Conservation (phyloP, 1,140 invertebrate genomes). For the Teleogryllus occipitalis region DNA sequence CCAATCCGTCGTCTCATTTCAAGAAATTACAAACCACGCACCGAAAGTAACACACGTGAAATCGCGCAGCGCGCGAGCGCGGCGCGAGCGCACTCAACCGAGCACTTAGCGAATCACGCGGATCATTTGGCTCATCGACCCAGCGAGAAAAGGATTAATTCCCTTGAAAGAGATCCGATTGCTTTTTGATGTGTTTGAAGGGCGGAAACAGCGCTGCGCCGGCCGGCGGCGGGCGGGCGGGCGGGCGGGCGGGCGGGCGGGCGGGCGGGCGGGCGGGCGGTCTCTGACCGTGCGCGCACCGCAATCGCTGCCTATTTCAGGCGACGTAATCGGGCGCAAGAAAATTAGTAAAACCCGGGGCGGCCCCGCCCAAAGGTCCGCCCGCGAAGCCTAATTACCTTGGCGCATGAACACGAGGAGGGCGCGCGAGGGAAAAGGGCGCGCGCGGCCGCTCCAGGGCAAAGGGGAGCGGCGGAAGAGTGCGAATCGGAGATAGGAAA, state of each 20-base stretch:
- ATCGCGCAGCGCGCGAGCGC: neutral
- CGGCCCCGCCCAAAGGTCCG: too few relatives aligned
- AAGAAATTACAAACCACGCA: neutral
- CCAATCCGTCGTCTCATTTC: too few relatives aligned
- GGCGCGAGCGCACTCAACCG: neutral
- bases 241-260: too few relatives aligned
- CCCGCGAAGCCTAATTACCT: neutral
- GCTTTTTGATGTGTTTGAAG: constrained; percentile 4
- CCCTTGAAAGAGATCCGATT: neutral
- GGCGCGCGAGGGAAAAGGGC: neutral
- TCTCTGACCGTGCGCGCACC: too few relatives aligned
- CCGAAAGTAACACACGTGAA: neutral
- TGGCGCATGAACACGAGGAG: neutral
- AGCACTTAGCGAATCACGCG: neutral
- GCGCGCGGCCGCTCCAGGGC: too few relatives aligned
- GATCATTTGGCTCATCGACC: neutral
- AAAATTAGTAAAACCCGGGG: too few relatives aligned
- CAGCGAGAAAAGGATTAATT: neutral
- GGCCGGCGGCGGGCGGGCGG: too few relatives aligned
- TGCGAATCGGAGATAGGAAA: too few relatives aligned
- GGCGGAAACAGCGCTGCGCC: neutral
- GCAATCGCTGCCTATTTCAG: too few relatives aligned
- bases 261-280: too few relatives aligned
- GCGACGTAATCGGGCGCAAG: too few relatives aligned
- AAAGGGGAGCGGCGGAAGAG: constrained; percentile 18